Percentiles rank a stretch among this genome's conserved stretches.
These are phyloP conservation scores for Danio aesculapii DNA, from an alignment of 2,797 vertebrate species.

Conservation along the genomic window DNA sequence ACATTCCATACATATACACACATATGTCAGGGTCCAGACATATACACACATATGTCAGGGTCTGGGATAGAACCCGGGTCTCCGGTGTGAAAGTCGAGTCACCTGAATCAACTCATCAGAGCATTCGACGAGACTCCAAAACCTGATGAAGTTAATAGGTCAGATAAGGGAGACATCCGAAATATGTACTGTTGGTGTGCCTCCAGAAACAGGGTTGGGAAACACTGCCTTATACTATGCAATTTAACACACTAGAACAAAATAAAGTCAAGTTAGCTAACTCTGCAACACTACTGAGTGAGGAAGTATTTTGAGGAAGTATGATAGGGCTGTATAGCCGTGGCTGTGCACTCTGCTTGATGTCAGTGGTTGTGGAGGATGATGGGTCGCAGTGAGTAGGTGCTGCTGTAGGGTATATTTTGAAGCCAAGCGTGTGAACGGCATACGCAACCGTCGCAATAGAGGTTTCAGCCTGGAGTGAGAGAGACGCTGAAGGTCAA, in stretches of 20 bases:
- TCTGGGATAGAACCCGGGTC: too few relatives aligned
- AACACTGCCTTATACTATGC: too few relatives aligned
- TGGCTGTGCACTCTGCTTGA: conserved; percentile 11
- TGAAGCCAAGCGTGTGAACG: conserved; percentile 49
- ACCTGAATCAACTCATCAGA: too few relatives aligned
- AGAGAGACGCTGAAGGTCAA: conserved; percentile 78
- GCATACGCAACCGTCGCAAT: conserved; percentile 35
- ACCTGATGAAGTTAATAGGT: too few relatives aligned
- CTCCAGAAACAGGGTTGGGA: too few relatives aligned
- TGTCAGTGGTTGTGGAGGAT: conserved; percentile 8
- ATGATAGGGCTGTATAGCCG: conserved; percentile 43
- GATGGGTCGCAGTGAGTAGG: conserved; percentile 38
- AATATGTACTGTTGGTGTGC: too few relatives aligned
- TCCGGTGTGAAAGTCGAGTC: too few relatives aligned
- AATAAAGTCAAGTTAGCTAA: neutral
- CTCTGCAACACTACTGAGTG: conserved; percentile 4
- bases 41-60: too few relatives aligned
- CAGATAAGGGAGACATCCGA: too few relatives aligned
- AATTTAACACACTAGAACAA: neutral
- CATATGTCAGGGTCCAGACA: too few relatives aligned
- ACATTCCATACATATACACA: too few relatives aligned
- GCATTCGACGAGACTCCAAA: too few relatives aligned
- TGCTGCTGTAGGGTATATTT: conserved; percentile 45
- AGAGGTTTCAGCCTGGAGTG: conserved; percentile 53
- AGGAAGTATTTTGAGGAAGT: conserved; percentile 50